Base-by-base conservation (phyloP, 2,797 vertebrate species). In the Rhabdophis nuchalis region DNA sequence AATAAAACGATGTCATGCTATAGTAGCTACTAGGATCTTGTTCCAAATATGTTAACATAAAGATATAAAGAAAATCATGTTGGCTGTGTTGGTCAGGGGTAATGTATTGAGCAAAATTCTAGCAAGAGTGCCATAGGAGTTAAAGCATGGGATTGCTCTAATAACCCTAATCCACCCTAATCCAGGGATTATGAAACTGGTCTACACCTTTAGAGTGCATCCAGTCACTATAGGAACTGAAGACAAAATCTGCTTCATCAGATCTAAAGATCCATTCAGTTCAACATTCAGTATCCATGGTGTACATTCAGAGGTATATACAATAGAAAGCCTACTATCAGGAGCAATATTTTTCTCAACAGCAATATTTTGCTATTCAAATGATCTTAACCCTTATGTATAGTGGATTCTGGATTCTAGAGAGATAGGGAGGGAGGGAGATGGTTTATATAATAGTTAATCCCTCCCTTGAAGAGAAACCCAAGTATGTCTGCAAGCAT, bases 381-480 rank as follows among this genome's bases (percentile, higher is more conserved):
- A 87, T 36, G 32, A 36, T 57, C 14, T 54, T 36, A 87, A 1
- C 32, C 23, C 86, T 87, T 23, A 87, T 13, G 54, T 32, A 68
- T 8, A 68, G n/a, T 68, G 6, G n/a, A 32, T 68, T 68, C 14
- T 68, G n/a, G 64, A 64, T 61, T 60, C 58, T n/a, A 25, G 18
- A 20, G 18, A 57, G 53, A 13, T 11, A 18, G 54, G 4, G 12
- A 14, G 4, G 7, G 13, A 32, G 14, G 6, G 12, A n/a, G 32
- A 18, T 36, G 16, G 16, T 72, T 72, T 72, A 36, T 72, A 72
- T 36, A 72, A 36, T 72, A 68, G 14, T 68, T 2, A 27, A 20
- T 36, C 6, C 36, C 68, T 20, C 32, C 93, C 77, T 46, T 85
- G 29, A 53, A 85, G 91, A 61, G 86, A 94, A 93, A 93, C 88